Base-by-base conservation (phyloP, 35 echinoderm and acorn worm species). In the Acanthaster planci region DNA sequence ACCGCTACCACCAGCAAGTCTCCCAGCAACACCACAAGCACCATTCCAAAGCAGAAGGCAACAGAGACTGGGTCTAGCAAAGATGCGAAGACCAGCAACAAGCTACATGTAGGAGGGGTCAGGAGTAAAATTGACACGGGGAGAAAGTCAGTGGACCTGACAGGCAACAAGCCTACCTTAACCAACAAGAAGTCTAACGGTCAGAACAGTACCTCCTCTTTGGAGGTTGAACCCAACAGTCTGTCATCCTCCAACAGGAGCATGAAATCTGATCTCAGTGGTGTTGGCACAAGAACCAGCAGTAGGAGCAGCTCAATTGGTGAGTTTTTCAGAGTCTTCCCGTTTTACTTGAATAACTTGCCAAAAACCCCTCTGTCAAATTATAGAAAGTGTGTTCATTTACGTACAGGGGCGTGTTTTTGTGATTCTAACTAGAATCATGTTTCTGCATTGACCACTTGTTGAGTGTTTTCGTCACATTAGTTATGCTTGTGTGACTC, bases 101-200 rank as follows among this genome's bases (percentile, higher is more conserved):
- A 95, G 38, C 39, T 90, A 52, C n/a, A n/a, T n/a, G n/a, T n/a
- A n/a, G 52, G 76, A 27, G 82, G 81, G 19, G 92, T 93, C 5
- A 99, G 86, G 79, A 99, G 92, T 72, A 93, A 90, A 37, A 89
- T 97, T 38, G 86, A 97, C 52, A 86, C 88, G 51, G 92, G 92
- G 15, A 42, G 96, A 39, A 92, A 76, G 39, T 84, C 89, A 2
- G 32, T 32, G 30, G 81, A 77, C 44, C 53, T 35, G 37, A 80
- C 51, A 18, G 80, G 80, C n/a, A 67, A 67, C 37, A 77, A 84
- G 56, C 47, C 79, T 31, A 47, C 59, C 39, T 17, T 81, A 29
- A 77, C 60, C 27, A 90, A 67, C 23, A 83, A 82, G 50, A 50
- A 72, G 79, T 72, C 64, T 15, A 31, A 19, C 30, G 64, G 64